phyloP scores from a whole-genome alignment of 1,140 invertebrate species.

The Armadillidium nasatum region DNA sequence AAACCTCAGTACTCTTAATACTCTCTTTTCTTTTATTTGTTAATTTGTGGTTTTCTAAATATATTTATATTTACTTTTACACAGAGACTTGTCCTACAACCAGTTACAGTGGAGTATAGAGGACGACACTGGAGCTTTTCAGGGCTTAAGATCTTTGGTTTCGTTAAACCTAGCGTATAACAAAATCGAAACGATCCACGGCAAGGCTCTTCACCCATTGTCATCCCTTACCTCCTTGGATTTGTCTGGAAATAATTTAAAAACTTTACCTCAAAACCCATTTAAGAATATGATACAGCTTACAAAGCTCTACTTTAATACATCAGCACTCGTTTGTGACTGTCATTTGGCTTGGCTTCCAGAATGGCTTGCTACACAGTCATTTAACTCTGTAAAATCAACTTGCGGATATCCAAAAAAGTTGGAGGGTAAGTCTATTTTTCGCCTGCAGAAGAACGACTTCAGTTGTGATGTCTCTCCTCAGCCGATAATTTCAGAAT shows the following conservation, averaged over 20 bases:
- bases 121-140: constrained; percentile 74
- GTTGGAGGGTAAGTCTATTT: constrained; percentile 29
- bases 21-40: no score
- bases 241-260: constrained; percentile 73
- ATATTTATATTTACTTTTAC: not conserved
- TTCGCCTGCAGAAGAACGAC: constrained; percentile 21
- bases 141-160: constrained; percentile 64
- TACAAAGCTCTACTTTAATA: constrained; percentile 56
- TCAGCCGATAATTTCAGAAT: constrained; percentile 74
- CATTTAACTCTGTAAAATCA: constrained; percentile 66
- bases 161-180: constrained; percentile 64
- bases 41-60: no score
- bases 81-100: constrained; percentile 67
- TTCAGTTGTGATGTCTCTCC: constrained; percentile 62
- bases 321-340: constrained; percentile 40
- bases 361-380: constrained; percentile 56
- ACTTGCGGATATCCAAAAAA: constrained; percentile 50
- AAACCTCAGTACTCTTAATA: no score
- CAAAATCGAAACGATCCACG: constrained; percentile 39
- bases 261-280: constrained; percentile 62
- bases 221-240: constrained; percentile 64
- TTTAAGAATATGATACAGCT: constrained; percentile 65
- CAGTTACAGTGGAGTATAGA: constrained; percentile 84
- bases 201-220: constrained; percentile 29
- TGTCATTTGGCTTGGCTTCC: constrained; percentile 39